Evolutionary conservation across 1,140 invertebrate species (phyloP).

Genomic region (Drosophila watanabei): DNA sequence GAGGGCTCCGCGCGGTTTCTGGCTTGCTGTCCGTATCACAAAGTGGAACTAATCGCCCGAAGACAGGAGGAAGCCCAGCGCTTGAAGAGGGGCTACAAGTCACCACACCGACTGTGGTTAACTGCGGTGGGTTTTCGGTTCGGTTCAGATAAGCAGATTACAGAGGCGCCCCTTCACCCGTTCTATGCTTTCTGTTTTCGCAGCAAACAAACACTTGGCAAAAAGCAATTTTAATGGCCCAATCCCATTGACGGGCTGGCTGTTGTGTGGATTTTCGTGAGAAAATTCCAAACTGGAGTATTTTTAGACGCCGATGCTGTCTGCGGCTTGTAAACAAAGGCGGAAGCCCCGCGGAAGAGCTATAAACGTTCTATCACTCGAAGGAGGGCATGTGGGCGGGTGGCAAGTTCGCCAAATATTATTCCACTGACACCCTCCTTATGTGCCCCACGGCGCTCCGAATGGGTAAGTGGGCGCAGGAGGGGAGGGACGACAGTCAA

Average conservation of each 20-base stretch:
- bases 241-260: conserved; percentile 29
- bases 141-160: conserved; percentile 27
- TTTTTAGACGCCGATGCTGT: conserved; percentile 41
- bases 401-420: conserved; percentile 51
- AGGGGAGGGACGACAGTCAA: conserved; percentile 25
- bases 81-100: conserved; percentile 7
- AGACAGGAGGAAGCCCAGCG: conserved; percentile 19
- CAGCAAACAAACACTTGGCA: conserved; percentile 40
- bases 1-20: conserved; percentile 20
- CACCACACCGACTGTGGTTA: conserved; percentile 30
- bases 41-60: conserved; percentile 26
- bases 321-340: conserved; percentile 47
- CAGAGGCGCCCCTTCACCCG: background rate
- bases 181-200: conserved; percentile 16
- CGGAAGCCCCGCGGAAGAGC: conserved; percentile 11
- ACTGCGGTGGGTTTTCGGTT: conserved; percentile 5
- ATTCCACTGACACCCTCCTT: conserved; percentile 28
- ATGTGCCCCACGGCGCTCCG: conserved; percentile 3
- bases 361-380: conserved; percentile 29
- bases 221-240: conserved; percentile 26
- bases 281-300: conserved; percentile 44
- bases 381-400: conserved; percentile 19
- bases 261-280: conserved; percentile 24
- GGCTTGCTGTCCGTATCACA: conserved; percentile 20
- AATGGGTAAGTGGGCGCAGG: background rate